Base-by-base conservation (phyloP, 2,797 vertebrate genomes). In the Malurus splendens region DNA sequence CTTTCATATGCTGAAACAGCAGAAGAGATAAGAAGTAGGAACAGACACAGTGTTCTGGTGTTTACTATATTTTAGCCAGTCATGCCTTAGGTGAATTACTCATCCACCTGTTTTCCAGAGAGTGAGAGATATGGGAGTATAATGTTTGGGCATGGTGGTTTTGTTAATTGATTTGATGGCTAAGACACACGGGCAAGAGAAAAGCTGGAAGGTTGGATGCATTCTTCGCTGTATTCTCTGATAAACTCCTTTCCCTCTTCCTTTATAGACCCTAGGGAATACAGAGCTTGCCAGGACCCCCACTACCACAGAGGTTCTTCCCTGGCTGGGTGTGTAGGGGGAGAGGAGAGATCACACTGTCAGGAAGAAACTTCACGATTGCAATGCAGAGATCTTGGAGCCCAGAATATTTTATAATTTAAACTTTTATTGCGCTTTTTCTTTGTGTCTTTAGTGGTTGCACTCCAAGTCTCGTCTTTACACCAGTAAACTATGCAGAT, bases 1-100 rank as follows among this genome's bases (percentile, higher is more conserved):
- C 33, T 54, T 86, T 64, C 54, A 30, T 51, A 25, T 71, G 56
- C 74, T 92, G 81, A 90, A 91, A 39, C 67, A 92, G 56, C 81
- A 91, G 56, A 86, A 60, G 30, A 90, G 77, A 84, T 84, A 92
- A 94, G 79, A 87, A 89, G n/a, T 41, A 64, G 32, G 45, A 94
- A 88, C 38, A 56, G 56, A 88, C 45, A 42, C 1, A 47, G 14
- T 79, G 68, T 87, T 83, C 87, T 82, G 19, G 27, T 83, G 62
- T 83, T 83, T 78, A 62, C 52, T 70, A 12, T 87, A n/a, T 80
- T 93, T 94, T 84, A 92, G 87, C 48, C 19, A 74, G 12, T 14
- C 5, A 2, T n/a, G 25, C 64, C 38, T 47, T 79, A 42, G 12
- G 41, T 70, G 30, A 82, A 41, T 89, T 85, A 68, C 51, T 90